Conservation (phyloP, 2,797 vertebrate species). For the Phataginus tricuspis region DNA sequence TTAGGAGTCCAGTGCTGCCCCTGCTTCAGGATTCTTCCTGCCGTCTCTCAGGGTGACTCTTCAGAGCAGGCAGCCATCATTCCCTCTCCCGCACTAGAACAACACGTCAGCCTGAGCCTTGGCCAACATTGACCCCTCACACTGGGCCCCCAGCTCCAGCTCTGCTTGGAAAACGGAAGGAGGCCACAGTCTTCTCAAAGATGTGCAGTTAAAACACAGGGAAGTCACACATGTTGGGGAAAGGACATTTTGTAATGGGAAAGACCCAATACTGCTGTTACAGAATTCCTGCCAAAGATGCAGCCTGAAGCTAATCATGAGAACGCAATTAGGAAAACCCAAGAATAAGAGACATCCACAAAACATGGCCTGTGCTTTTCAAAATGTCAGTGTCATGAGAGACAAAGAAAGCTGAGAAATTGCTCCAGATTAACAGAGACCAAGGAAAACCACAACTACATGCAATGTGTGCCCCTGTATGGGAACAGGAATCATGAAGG, state of each 20-base stretch:
- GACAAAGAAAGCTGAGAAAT: not conserved
- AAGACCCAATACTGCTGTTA: not conserved
- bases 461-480: not conserved
- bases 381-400: not conserved
- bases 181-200: not conserved
- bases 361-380: not conserved
- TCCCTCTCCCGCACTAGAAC: not conserved
- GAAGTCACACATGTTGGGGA: not conserved
- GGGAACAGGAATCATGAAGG: not conserved
- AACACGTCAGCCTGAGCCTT: not conserved
- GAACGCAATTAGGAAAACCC: not conserved
- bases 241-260: not conserved
- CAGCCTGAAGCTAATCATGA: not conserved
- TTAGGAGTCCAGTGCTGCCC: not conserved
- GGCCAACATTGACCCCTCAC: not conserved
- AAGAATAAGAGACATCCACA: not conserved
- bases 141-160: not conserved
- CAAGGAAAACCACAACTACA: not conserved
- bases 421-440: not conserved
- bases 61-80: not conserved
- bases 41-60: not conserved
- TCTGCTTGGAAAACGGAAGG: not conserved
- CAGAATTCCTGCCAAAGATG: not conserved
- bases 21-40: not conserved
- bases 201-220: not conserved